Percentiles rank a stretch among this genome's conserved stretches.
Conservation (phyloP, 1,140 invertebrate genomes). For the Drosophila lacteicornis region DNA sequence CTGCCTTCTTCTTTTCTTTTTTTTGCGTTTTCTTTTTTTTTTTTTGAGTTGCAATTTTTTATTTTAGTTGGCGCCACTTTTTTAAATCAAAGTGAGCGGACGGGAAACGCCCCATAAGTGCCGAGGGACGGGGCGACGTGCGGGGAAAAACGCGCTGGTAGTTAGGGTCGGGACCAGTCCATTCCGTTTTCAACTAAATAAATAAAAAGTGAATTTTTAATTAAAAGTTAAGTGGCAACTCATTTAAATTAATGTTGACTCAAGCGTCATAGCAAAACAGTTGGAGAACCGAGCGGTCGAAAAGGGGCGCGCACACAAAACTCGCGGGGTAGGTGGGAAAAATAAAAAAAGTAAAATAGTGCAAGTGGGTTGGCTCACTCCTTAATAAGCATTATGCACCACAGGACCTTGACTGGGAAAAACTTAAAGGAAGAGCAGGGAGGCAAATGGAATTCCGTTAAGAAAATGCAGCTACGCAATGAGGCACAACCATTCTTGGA, state of each 20-base stretch:
- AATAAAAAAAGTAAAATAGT: constrained; percentile 31
- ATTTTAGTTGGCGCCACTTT: constrained; percentile 73
- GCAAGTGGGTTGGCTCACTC: constrained; percentile 24
- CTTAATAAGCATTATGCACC: constrained; percentile 73
- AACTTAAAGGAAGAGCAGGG: not conserved
- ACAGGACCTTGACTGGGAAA: constrained; percentile 59
- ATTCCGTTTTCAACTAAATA: constrained; percentile 81
- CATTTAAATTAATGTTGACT: constrained; percentile 84
- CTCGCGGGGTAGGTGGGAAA: constrained; percentile 12
- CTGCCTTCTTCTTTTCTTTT: constrained; percentile 23
- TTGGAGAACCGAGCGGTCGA: constrained; percentile 54
- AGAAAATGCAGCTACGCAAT: not conserved
- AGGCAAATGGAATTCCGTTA: not conserved
- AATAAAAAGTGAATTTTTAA: constrained; percentile 84
- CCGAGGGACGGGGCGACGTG: not conserved
- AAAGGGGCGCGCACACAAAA: constrained; percentile 3
- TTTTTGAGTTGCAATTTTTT: constrained; percentile 52
- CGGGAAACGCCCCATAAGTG: constrained; percentile 48
- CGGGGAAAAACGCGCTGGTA: not conserved
- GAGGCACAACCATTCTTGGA: not conserved
- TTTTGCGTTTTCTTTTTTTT: constrained; percentile 23
- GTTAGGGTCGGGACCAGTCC: constrained; percentile 43
- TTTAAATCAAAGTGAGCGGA: constrained; percentile 73
- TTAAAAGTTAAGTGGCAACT: constrained; percentile 84
- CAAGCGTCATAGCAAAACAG: constrained; percentile 82